Evolutionary conservation across 2,888 invertebrate genomes (phyloP), one percentile per base, ranked within the genome.

Genomic region (Dione vanillae): DNA sequence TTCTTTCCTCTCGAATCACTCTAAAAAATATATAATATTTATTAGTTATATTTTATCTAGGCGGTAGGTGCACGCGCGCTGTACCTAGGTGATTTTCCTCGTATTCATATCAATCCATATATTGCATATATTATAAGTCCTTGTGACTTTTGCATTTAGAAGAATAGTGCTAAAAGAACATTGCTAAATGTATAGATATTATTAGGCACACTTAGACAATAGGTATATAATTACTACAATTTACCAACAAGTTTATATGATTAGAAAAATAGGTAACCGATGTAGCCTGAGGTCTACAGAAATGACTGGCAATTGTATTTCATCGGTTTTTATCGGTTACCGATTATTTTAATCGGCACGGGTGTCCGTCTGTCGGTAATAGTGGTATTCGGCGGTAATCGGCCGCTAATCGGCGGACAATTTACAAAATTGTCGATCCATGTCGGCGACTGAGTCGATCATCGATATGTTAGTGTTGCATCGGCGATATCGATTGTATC

Each of bases 381-480:
- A 84, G 87, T 85, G 45, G 61, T 61, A 61, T 45, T 45, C 61
- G 61, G 61, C 61, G 89, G 92, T 93, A 92, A 92, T 91, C 92
- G 92, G 83, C 83, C 91, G 92, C 92, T 93, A 92, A 93, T 92
- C 92, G 92, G 90, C 79, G 88, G 85, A 91, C 92, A 91, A 93
- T 93, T 93, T 93, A 92, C 92, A 82, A 93, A 93, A 93, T 93
- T 92, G 92, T 92, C 87, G 90, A 90, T 88, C 90, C 90, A 88
- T 91, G 92, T 89, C 92, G 91, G 90, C 91, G 87, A 87, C 87
- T 87, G 88, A 83, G 80, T 83, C 87, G 88, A 84, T 85, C 83
- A 84, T 82, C 82, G 84, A 85, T 84, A 79, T 79, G 72, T 78
- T 86, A 89, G 90, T 85, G 91, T 76, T 86, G 90, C 76, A 74